phyloP scores from a whole-genome alignment of 2,113 vertebrate species.

The Gallinago media region DNA sequence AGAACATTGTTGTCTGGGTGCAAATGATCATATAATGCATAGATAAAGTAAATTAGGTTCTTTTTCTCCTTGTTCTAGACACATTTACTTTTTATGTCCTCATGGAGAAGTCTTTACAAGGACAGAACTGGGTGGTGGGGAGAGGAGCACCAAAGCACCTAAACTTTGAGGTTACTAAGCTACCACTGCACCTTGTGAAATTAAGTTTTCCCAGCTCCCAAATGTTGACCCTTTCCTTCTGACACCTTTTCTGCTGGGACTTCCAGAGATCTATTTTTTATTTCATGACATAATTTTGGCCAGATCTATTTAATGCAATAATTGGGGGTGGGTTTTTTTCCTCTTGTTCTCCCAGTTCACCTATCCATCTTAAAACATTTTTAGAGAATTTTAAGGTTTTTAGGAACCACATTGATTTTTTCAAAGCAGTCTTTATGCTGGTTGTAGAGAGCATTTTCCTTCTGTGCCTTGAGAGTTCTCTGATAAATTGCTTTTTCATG shows the following conservation, averaged over 20 bases:
- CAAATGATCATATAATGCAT: background rate
- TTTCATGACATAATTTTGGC: background rate
- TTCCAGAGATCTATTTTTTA: background rate
- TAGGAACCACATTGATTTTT: background rate
- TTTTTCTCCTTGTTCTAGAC: background rate
- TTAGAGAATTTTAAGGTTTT: background rate
- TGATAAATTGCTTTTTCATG: background rate
- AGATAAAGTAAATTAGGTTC: background rate
- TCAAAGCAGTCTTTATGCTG: background rate
- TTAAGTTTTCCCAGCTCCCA: background rate
- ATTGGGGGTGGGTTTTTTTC: fast-evolving
- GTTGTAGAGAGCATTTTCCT: background rate
- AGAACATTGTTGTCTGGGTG: background rate
- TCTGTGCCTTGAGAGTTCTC: background rate
- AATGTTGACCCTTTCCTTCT: background rate
- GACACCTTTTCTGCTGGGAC: background rate
- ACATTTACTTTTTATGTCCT: background rate
- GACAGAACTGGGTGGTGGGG: background rate
- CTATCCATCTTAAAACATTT: background rate
- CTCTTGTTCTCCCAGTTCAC: background rate
- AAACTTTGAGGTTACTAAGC: background rate
- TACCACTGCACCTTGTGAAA: background rate
- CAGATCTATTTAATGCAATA: background rate
- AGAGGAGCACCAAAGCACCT: background rate
- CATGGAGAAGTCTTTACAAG: background rate